phyloP scores from a whole-genome alignment of 2,113 vertebrate genomes.

The Osmerus eperlanus region DNA sequence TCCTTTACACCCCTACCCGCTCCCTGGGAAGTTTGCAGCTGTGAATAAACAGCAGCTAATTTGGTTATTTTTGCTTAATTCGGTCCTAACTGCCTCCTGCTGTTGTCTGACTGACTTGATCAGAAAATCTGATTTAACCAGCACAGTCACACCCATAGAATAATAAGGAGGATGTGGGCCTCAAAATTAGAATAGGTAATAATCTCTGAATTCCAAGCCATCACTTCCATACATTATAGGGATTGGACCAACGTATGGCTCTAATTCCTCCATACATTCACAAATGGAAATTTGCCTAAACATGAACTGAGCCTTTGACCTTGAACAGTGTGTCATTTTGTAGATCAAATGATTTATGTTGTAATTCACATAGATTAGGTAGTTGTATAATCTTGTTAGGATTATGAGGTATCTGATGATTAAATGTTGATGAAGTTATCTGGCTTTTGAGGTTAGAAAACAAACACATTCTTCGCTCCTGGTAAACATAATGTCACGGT shows the following conservation, averaged over 20 bases:
- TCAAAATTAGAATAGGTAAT: conserved; percentile 57
- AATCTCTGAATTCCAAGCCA: conserved; percentile 42
- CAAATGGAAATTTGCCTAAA: conserved; percentile 39
- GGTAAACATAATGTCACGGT: no score
- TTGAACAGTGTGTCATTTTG: conserved; percentile 38
- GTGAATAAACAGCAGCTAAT: conserved; percentile 59
- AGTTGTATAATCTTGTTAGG: conserved; percentile 19
- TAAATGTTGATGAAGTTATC: background rate
- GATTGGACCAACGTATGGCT: conserved; percentile 33
- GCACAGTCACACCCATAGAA: conserved; percentile 42
- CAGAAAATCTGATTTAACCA: conserved; percentile 58
- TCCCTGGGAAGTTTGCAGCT: conserved; percentile 45
- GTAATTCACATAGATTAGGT: conserved; percentile 5
- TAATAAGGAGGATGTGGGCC: conserved; percentile 41
- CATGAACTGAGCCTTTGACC: conserved; percentile 39
- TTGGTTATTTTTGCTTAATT: conserved; percentile 56
- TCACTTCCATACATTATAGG: conserved; percentile 50
- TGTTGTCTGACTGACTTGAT: conserved; percentile 45
- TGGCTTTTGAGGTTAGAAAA: background rate
- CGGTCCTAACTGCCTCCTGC: conserved; percentile 28
- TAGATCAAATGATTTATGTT: conserved; percentile 18
- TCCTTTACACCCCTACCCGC: conserved; percentile 43
- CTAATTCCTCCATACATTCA: conserved; percentile 35
- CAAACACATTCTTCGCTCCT: background rate
- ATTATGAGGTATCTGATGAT: conserved; percentile 7